A percentile compares a stretch with the other conserved stretches of the same genome.
phyloP scores from a whole-genome alignment of 2,888 invertebrate species.

The Elegia similella region DNA sequence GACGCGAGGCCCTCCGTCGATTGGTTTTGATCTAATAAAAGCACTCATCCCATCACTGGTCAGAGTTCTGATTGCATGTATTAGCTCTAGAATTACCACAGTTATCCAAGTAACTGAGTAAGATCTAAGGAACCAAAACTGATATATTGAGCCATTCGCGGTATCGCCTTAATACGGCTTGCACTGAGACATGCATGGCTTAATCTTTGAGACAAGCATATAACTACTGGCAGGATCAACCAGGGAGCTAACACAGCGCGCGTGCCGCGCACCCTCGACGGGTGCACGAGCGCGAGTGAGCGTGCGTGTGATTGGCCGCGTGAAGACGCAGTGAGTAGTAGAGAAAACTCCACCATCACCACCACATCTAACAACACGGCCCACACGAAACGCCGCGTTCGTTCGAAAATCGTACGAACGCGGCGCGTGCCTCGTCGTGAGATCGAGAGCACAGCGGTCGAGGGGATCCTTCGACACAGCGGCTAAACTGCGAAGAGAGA shows the following conservation, averaged over 20 bases:
- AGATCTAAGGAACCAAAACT: slow-evolving; percentile 28
- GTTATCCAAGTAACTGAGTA: slow-evolving; percentile 59
- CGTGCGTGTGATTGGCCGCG: too few species aligned
- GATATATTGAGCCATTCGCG: too few species aligned
- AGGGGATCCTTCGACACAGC: too few species aligned
- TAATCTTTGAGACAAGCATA: slow-evolving; percentile 86
- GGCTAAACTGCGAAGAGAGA: not conserved
- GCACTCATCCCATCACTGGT: slow-evolving; percentile 71
- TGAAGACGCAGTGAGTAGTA: too few species aligned
- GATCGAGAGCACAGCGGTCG: too few species aligned
- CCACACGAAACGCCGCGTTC: too few species aligned
- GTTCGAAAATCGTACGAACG: too few species aligned
- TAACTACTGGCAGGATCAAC: slow-evolving; percentile 83
- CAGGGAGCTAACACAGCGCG: slow-evolving; percentile 43
- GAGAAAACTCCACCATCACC: too few species aligned
- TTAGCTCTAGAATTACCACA: slow-evolving; percentile 83
- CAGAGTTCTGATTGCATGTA: slow-evolving; percentile 77
- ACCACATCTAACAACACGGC: too few species aligned
- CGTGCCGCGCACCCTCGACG: not conserved
- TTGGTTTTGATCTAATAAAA: slow-evolving; percentile 62
- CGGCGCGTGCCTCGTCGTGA: too few species aligned
- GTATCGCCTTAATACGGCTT: too few species aligned
- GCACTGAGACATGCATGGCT: slow-evolving; percentile 56
- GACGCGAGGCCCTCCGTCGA: slow-evolving; percentile 50
- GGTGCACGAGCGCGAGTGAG: too few species aligned